Percentiles rank a stretch among this genome's conserved stretches.
Conservation (phyloP, 2,888 invertebrate genomes). For the Gari tellinella region DNA sequence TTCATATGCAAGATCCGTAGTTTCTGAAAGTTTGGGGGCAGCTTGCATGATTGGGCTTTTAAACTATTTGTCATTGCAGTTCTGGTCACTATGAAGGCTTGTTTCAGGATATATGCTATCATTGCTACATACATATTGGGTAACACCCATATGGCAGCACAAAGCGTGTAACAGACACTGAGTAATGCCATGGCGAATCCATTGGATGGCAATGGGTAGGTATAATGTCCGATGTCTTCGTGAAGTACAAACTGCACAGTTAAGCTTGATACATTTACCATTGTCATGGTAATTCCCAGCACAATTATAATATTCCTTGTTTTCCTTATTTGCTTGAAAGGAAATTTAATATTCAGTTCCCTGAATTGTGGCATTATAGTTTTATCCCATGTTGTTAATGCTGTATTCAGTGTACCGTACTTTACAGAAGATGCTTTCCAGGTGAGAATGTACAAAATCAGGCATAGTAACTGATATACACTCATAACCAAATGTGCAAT, state of each 20-base stretch:
- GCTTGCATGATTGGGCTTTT: background rate
- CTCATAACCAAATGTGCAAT: no score
- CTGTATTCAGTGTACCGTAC: constrained; percentile 14
- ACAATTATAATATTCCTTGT: background rate
- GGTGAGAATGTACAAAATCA: constrained; percentile 3
- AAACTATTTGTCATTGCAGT: background rate
- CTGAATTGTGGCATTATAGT: constrained; percentile 12
- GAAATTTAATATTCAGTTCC: constrained; percentile 18
- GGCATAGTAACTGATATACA: background rate
- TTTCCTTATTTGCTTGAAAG: constrained; percentile 1
- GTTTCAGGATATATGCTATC: no score
- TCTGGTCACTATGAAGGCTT: no score
- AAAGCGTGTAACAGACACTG: no score
- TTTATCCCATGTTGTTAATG: constrained; percentile 19
- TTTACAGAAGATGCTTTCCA: constrained; percentile 18
- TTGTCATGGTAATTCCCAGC: background rate
- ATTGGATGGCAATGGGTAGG: no score
- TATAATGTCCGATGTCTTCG: no score
- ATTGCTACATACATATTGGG: no score
- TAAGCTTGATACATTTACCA: constrained; percentile 3
- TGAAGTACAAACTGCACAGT: constrained; percentile 2
- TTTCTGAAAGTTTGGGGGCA: background rate
- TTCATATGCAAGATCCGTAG: constrained; percentile 2
- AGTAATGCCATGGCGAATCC: no score
- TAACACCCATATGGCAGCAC: no score